Percentiles rank a stretch among this genome's conserved stretches.
Conservation (phyloP, 2,888 invertebrate species). For the Digitonthophagus gazella region DNA sequence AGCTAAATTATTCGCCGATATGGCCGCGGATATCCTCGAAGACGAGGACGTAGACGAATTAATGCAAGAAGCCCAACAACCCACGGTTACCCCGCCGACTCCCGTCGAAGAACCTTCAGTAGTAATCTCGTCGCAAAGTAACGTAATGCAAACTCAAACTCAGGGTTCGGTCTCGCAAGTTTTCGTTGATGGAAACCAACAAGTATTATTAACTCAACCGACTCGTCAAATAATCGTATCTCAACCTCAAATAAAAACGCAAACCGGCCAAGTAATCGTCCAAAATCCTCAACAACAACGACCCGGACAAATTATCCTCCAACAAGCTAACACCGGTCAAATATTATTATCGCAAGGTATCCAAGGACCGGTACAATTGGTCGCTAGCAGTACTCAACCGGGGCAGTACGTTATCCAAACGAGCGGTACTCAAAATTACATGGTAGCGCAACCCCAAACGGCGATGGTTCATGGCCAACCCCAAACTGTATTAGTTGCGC, state of each 20-base stretch:
- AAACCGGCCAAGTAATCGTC: conserved; percentile 47
- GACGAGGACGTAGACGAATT: conserved; percentile 66
- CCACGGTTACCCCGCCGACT: conserved; percentile 1
- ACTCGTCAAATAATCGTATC: conserved; percentile 58
- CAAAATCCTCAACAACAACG: conserved; percentile 47
- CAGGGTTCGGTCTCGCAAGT: conserved; percentile 41
- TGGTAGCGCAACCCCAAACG: conserved; percentile 65
- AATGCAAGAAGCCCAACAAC: conserved; percentile 43
- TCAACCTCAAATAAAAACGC: conserved; percentile 44
- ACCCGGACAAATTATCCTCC: conserved; percentile 43
- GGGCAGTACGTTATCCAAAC: conserved; percentile 56
- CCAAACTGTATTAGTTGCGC: conserved; percentile 65
- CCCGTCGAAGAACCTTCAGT: not conserved
- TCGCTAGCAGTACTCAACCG: conserved; percentile 46
- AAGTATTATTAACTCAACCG: conserved; percentile 47
- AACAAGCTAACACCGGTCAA: conserved; percentile 45
- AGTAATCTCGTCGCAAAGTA: not conserved
- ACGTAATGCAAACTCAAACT: conserved; percentile 28
- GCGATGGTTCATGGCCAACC: conserved; percentile 60
- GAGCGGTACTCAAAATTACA: conserved; percentile 59
- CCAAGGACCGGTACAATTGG: conserved; percentile 51
- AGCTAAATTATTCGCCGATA: conserved; percentile 80
- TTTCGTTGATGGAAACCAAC: conserved; percentile 48
- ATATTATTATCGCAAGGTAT: conserved; percentile 47
- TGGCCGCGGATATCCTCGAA: conserved; percentile 80